Evolutionary conservation across 2,888 invertebrate species (phyloP), one percentile per base, ranked within the genome.

Genomic region (Lobophora halterata): DNA sequence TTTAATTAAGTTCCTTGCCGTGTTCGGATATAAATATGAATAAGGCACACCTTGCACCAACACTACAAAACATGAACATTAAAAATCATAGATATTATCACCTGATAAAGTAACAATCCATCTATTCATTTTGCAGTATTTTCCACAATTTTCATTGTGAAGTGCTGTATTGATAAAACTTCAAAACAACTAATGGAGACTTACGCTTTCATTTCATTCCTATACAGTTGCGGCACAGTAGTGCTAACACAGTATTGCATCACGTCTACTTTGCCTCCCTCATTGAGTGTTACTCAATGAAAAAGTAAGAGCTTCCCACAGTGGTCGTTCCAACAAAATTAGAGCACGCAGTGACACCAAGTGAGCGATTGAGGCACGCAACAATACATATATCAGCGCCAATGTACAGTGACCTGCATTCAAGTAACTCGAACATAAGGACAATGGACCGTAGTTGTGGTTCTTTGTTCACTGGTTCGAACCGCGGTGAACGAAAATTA

Each of bases 261-360:
- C n/a, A n/a, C n/a, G n/a, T n/a, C 21, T 25, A 36, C 27, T n/a
- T 34, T 52, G 52, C 61, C 58, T 55, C 58, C 49, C 60, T 63
- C 61, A 71, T 67, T 68, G 37, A 26, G 34, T 30, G 72, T 72
- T 71, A 71, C 64, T 61, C 67, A 62, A 58, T 55, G 61, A 33
- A 37, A 43, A 37, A 43, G 37, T 71, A 70, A 72, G 66, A 65
- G 71, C 75, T 80, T 81, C 80, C 78, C 81, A 81, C 79, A 79
- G 65, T 64, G 59, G 58, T 59, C 57, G 64, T 66, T 68, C 65
- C 61, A 59, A 67, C 68, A 59, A 71, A 80, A 77, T 71, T 79
- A 55, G 80, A 80, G 72, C 80, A 61, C 55, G 58, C 58, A 61
- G 73, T 79, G 77, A 79, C 80, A 80, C 77, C 77, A 67, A 68